Conservation (phyloP, 1,140 invertebrate species). For the Camponotus floridanus region DNA sequence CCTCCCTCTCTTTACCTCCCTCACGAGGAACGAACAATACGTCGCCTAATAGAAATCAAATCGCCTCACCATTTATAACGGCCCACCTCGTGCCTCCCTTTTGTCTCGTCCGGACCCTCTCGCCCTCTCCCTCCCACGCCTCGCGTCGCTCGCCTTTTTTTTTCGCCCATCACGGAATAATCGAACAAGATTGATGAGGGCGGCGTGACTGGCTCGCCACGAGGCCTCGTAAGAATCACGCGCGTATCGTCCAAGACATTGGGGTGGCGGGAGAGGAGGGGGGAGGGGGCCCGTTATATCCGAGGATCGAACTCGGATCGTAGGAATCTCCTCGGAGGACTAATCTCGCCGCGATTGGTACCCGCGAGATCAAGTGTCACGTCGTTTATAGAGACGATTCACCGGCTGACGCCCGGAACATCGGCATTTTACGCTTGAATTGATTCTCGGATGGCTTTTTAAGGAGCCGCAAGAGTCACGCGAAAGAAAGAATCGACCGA, state of each 20-base stretch:
- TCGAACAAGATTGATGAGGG: slow-evolving; percentile 86
- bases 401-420: slow-evolving; percentile 76
- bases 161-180: slow-evolving; percentile 85
- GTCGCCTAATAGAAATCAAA: slow-evolving; percentile 85
- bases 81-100: slow-evolving; percentile 73
- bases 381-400: slow-evolving; percentile 40
- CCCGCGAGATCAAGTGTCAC: slow-evolving; percentile 28
- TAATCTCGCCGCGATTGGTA: slow-evolving; percentile 17
- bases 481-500: not conserved
- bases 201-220: slow-evolving; percentile 82
- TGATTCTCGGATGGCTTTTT: slow-evolving; percentile 37
- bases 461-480: not conserved
- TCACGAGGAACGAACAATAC: slow-evolving; percentile 80
- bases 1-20: not conserved
- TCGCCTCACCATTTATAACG: slow-evolving; percentile 82
- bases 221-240: slow-evolving; percentile 57
- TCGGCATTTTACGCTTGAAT: slow-evolving; percentile 76
- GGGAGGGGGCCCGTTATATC: not conserved
- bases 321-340: slow-evolving; percentile 1
- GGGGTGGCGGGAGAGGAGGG: not conserved
- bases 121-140: slow-evolving; percentile 36
- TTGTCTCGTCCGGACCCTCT: slow-evolving; percentile 59
- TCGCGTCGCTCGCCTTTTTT: slow-evolving; percentile 74
- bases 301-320: slow-evolving; percentile 2
- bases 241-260: not conserved